Conservation (phyloP, 2,797 vertebrate genomes). For the Mareca penelope region DNA sequence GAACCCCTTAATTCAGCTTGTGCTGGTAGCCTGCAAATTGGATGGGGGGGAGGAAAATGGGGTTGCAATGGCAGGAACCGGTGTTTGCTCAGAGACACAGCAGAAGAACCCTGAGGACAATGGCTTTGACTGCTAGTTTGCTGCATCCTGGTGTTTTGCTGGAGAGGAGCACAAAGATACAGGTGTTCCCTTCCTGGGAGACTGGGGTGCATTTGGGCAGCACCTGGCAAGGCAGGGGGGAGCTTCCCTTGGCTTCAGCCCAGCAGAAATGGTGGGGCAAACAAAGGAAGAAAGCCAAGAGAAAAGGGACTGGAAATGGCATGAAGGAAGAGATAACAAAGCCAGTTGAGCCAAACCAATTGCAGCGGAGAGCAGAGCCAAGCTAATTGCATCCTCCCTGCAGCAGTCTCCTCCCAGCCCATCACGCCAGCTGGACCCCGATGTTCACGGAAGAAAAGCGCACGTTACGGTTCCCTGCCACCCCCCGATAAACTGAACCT, state of each 20-base stretch:
- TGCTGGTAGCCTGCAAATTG: background rate
- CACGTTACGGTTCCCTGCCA: background rate
- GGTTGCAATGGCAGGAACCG: background rate
- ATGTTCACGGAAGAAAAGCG: background rate
- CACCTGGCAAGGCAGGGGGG: background rate
- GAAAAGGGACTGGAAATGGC: background rate
- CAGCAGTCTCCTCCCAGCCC: background rate
- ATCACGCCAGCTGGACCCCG: background rate
- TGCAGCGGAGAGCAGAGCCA: background rate
- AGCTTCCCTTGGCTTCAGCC: background rate
- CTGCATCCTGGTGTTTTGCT: background rate
- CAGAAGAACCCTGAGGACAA: background rate
- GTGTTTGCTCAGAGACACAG: background rate
- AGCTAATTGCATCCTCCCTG: background rate
- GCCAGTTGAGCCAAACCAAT: background rate
- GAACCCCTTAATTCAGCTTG: background rate
- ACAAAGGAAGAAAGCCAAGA: background rate
- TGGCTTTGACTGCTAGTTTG: background rate
- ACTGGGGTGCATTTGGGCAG: background rate
- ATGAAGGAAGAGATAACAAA: background rate
- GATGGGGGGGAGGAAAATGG: rapidly evolving
- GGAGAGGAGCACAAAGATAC: background rate
- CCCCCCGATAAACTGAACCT: background rate
- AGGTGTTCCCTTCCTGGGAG: background rate
- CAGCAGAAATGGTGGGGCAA: background rate